Conservation (phyloP, 2,888 invertebrate genomes). For the Phymatocera aterrima region DNA sequence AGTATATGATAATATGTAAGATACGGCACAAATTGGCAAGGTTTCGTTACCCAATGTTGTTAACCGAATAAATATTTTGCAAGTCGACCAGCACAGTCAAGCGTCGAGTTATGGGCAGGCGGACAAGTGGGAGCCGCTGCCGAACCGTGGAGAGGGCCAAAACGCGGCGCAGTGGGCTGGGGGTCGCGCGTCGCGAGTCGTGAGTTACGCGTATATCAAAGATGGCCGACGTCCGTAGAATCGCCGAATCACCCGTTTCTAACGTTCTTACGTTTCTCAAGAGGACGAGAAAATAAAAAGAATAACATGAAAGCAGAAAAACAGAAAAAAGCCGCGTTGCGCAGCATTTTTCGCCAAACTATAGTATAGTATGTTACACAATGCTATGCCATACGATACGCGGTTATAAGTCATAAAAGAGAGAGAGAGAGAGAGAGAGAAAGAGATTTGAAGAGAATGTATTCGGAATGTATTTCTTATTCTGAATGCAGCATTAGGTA, state of each 20-base stretch:
- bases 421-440: no score
- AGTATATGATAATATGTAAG: no score
- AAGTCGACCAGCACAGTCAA: background rate
- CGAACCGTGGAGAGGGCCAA: background rate
- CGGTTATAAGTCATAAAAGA: no score
- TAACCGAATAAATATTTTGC: constrained; percentile 34
- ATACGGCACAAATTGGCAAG: constrained; percentile 2
- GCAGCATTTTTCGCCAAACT: no score
- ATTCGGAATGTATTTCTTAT: no score
- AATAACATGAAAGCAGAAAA: background rate
- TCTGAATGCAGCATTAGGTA: no score
- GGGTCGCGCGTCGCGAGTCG: background rate
- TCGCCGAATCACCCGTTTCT: constrained; percentile 30
- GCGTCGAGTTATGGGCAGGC: background rate
- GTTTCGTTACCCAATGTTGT: constrained; percentile 34
- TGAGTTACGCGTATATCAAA: constrained; percentile 20
- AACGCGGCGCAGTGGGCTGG: background rate
- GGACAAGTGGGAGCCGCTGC: background rate
- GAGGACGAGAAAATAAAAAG: background rate
- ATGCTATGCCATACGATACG: no score
- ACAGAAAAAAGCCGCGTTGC: background rate
- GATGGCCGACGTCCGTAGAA: constrained; percentile 25
- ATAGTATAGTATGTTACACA: no score
- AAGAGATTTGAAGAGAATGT: no score
- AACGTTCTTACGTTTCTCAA: background rate